Conservation (phyloP, 2,113 vertebrate genomes). For the Microtus montanus region DNA sequence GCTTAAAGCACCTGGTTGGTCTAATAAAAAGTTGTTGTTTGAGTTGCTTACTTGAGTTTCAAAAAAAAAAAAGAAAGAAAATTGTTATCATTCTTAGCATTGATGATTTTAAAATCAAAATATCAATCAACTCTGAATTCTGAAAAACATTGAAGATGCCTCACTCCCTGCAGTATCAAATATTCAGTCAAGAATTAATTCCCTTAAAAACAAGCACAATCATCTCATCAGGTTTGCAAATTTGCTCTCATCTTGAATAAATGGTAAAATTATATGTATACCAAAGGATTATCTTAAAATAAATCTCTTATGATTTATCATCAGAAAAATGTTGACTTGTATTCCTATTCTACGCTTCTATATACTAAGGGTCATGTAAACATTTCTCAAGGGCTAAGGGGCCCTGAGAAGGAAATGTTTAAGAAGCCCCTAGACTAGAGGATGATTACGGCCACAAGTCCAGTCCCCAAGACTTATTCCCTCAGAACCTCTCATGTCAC, state of each 20-base stretch:
- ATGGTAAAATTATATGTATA: neutral
- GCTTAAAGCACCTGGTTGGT: no score
- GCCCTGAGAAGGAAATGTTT: neutral
- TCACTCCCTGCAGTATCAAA: neutral
- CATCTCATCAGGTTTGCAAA: neutral
- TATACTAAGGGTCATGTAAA: neutral
- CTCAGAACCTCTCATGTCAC: neutral
- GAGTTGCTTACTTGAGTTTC: neutral
- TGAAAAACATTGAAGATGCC: neutral
- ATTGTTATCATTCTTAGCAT: neutral
- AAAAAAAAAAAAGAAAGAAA: neutral
- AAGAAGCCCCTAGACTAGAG: neutral
- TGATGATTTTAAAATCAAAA: neutral
- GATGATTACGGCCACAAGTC: neutral
- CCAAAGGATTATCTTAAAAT: neutral
- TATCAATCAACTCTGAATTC: neutral
- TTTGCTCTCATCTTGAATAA: neutral
- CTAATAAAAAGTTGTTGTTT: neutral
- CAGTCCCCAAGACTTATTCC: neutral
- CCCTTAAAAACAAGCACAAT: neutral
- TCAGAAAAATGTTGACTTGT: neutral
- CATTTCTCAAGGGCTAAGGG: neutral
- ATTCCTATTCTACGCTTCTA: neutral
- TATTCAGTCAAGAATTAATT: neutral
- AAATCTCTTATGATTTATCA: neutral